Conservation (phyloP, 2,888 invertebrate species). For the Isoperla grammatica region DNA sequence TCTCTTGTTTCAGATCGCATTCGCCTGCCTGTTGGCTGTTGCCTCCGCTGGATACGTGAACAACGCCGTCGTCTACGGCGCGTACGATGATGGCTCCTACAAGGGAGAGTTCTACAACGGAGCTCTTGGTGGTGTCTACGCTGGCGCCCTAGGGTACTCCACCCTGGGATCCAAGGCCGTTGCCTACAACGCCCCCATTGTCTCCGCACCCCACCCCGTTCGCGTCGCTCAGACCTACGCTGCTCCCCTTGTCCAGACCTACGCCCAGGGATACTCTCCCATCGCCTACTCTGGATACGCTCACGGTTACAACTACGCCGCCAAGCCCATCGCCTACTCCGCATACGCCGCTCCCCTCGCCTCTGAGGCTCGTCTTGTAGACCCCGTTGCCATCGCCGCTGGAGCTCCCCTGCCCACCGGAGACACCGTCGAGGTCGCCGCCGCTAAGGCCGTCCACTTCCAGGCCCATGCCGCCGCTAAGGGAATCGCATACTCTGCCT, state of each 20-base stretch:
- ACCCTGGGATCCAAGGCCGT: no score
- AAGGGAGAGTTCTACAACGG: no score
- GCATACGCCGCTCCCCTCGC: constrained; percentile 44
- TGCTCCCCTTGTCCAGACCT: background rate
- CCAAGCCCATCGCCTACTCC: constrained; percentile 16
- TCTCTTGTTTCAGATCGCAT: constrained; percentile 39
- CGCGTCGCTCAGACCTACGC: background rate
- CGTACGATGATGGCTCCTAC: background rate
- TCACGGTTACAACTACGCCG: background rate
- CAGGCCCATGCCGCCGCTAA: constrained; percentile 9
- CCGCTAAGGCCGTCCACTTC: constrained; percentile 49
- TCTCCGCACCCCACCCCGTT: constrained; percentile 5
- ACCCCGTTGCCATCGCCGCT: constrained; percentile 48
- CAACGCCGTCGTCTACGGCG: constrained; percentile 30
- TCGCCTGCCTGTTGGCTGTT: constrained; percentile 45
- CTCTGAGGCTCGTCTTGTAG: constrained; percentile 28
- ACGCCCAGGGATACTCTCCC: background rate
- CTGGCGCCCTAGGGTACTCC: constrained; percentile 34
- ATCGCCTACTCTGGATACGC: constrained; percentile 3
- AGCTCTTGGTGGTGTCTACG: background rate
- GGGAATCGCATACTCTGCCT: background rate
- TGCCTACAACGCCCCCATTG: constrained; percentile 12
- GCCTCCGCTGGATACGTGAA: constrained; percentile 44
- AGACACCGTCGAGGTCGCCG: constrained; percentile 46
- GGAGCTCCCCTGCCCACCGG: constrained; percentile 31